These are phyloP conservation scores for Murina feae DNA, from an alignment of 2,113 vertebrate genomes.

Conservation along the genomic window DNA sequence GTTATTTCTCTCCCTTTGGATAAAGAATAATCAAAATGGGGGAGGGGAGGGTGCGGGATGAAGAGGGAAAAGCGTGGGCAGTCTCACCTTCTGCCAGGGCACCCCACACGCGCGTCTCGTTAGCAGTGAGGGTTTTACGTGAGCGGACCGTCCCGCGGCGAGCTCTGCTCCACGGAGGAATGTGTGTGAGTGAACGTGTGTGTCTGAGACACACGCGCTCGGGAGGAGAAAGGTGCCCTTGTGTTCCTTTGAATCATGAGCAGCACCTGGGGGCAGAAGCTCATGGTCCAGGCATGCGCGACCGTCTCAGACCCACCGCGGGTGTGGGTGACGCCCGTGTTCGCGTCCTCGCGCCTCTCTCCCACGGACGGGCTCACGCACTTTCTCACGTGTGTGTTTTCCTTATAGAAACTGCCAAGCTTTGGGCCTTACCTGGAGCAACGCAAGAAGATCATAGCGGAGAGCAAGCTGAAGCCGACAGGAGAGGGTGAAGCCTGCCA, in stretches of 20 bases:
- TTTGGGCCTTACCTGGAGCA: conserved; percentile 91
- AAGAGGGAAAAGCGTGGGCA: conserved; percentile 1
- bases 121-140: conserved; percentile 34
- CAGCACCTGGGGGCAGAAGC: background rate
- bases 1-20: background rate
- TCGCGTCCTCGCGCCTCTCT: background rate
- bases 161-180: conserved; percentile 19
- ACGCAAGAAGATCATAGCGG: conserved; percentile 85
- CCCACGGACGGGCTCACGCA: background rate
- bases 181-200: conserved; percentile 42
- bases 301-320: background rate
- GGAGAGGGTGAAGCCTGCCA: conserved; percentile 22
- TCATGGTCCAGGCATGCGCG: background rate
- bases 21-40: background rate
- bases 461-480: conserved; percentile 83
- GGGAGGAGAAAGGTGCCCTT: background rate
- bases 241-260: background rate
- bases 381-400: conserved; percentile 40
- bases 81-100: conserved; percentile 31
- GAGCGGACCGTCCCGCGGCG: background rate
- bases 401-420: conserved; percentile 86
- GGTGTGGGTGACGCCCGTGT: background rate
- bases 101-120: background rate
- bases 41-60: background rate
- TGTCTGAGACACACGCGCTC: background rate